A percentile compares a stretch with the other conserved stretches of the same genome.
Evolutionary conservation across 2,113 vertebrate genomes (phyloP).

Genomic region (Lagopus leucura): DNA sequence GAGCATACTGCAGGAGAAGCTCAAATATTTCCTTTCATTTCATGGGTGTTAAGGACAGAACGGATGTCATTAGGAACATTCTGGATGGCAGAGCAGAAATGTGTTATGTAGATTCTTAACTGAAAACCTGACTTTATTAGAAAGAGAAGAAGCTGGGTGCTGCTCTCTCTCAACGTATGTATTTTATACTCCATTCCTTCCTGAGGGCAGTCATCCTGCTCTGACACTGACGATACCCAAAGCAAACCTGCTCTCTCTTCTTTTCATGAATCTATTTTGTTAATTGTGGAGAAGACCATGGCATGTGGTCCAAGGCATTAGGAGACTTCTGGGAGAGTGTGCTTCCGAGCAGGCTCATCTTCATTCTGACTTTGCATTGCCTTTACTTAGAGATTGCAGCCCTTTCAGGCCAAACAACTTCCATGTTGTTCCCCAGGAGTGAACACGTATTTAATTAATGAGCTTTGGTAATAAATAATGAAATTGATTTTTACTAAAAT

Average conservation of each 20-base stretch:
- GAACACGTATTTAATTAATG: neutral
- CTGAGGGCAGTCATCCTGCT: neutral
- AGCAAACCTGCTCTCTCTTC: too few species aligned
- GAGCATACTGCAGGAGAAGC: neutral
- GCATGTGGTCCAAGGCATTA: neutral
- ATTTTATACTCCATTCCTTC: neutral
- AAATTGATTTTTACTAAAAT: neutral
- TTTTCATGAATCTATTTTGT: accelerated
- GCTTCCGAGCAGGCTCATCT: neutral
- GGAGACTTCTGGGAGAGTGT: neutral
- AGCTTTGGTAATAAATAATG: neutral
- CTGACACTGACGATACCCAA: accelerated
- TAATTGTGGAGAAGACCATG: neutral
- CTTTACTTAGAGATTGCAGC: neutral
- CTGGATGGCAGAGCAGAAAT: neutral
- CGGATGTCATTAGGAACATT: neutral
- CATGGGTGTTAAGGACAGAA: neutral
- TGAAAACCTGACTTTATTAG: neutral
- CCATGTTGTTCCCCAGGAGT: neutral
- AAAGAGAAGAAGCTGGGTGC: neutral
- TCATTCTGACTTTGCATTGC: neutral
- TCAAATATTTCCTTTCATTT: neutral
- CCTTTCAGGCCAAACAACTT: neutral
- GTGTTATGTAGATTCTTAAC: neutral
- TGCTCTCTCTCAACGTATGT: accelerated